Evolutionary conservation across 2,888 invertebrate species (phyloP), one percentile per base, ranked within the genome.

Genomic region (Pedicia rivosa): DNA sequence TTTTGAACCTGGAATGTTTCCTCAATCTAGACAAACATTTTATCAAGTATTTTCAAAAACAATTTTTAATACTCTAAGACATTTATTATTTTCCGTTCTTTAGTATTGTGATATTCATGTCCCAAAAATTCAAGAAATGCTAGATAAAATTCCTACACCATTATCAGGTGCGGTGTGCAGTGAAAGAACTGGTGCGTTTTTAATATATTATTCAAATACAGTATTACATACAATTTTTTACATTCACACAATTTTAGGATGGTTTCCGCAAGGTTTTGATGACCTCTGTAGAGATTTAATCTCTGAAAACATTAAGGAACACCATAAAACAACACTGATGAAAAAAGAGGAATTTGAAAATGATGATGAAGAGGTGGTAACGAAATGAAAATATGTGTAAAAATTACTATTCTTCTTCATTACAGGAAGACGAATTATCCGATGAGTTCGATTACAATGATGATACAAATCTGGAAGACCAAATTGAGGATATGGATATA

Each of bases 31-130:
- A 26, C 91, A 92, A 60, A 25, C 25, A 3, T 35, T 37, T 6
- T 13, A 22, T 27, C 28, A 15, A 17, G n/a, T 34, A 19, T 22
- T 28, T 5, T 30, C 5, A n/a, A 24, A 32, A 12, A 33, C 20
- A 33, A 24, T 14, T 19, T 17, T 27, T 19, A n/a, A 26, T 38
- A 6, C 16, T n/a, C 27, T 29, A 10, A 16, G 15, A 33, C n/a
- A 8, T 29, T 17, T 6, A 29, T 31, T 27, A 7, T 34, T 17
- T 38, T 38, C 35, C 43, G 20, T 40, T 46, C 53, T 56, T 17
- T 49, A 82, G 77, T 80, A 78, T 51, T 81, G 82, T 50, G 86
- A 94, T 57, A 67, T 92, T 28, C 64, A 75, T 13, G 62, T 86
- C 15, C 73, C 75, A 0, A 84, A 87, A 59, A 77, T 92, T 24